Evolutionary conservation across 2,113 vertebrate species (phyloP), one percentile per base, ranked within the genome.

Genomic region (Osmerus eperlanus): DNA sequence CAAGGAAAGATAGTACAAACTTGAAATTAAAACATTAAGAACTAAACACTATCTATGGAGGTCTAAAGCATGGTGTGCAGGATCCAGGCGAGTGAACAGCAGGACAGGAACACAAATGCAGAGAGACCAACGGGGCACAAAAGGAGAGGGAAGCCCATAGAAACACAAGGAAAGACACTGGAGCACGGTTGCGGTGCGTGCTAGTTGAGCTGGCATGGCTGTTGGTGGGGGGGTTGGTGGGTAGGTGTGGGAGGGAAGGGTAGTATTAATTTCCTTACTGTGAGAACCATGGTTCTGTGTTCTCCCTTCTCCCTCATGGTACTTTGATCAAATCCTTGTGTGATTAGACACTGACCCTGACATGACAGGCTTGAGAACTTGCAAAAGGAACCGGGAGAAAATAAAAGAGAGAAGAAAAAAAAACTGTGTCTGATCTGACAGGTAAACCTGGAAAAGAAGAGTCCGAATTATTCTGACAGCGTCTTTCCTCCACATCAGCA

Each of bases 301-400:
- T 85, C 85, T 83, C 76, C 75, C 78, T 36, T 71, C 79, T 86
- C 79, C 70, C 80, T 89, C 72, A 70, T 83, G 79, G 74, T 82
- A 83, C 90, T 92, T 92, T 92, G 89, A 92, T 92, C 86, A 88
- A 85, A 76, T 75, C 70, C 81, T 90, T 86, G 84, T 85, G 82
- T 89, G 84, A 91, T 91, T 84, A 90, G 88, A 82, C 83, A 81
- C 82, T 87, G 89, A 90, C 90, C 88, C 89, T 91, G 87, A 91
- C 88, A 87, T 88, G 87, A 90, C 86, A 84, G 86, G 85, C 78
- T 74, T 58, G 29, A 81, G 78, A 89, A 88, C 81, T 88, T 88
- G 86, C 83, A 85, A 89, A 86, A 85, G 72, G 76, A 72, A 41
- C 68, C 32, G 5, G 14, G 23, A 54, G n/a, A 29, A 23, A 21